phyloP scores from a whole-genome alignment of 2,888 invertebrate genomes.

The Argyresthia goedartella region DNA sequence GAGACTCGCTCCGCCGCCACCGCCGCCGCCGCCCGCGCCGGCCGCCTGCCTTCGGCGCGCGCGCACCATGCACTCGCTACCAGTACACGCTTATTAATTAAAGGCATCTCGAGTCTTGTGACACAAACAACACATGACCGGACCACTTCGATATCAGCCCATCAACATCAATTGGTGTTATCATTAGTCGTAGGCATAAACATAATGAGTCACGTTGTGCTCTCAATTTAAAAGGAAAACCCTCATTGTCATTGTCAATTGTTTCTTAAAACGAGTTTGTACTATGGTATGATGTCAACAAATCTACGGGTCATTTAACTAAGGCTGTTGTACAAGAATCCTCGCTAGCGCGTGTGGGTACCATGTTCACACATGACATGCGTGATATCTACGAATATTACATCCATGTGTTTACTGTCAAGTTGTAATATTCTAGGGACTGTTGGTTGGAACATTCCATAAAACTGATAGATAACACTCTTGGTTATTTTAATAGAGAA shows the following conservation, averaged over 20 bases:
- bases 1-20: conserved; percentile 6
- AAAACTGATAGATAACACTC: too few species aligned
- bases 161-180: conserved; percentile 27
- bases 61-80: conserved; percentile 21
- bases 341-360: too few species aligned
- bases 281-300: too few species aligned
- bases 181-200: conserved; percentile 6
- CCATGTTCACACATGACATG: too few species aligned
- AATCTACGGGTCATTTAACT: too few species aligned
- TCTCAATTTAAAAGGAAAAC: not conserved
- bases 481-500: too few species aligned
- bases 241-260: not conserved
- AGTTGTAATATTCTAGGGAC: too few species aligned
- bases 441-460: too few species aligned
- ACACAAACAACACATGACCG: conserved; percentile 4
- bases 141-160: conserved; percentile 18
- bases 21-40: conserved; percentile 7
- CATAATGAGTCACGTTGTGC: conserved; percentile 2
- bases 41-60: conserved; percentile 18
- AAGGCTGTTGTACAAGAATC: too few species aligned
- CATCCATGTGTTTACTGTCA: too few species aligned
- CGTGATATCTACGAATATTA: too few species aligned
- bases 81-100: conserved; percentile 38
- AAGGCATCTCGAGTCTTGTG: conserved; percentile 30
- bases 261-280: too few species aligned